A percentile compares a stretch with the other conserved stretches of the same genome.
Evolutionary conservation across 2,888 invertebrate species (phyloP).

Genomic region (Lepidonotus clava): DNA sequence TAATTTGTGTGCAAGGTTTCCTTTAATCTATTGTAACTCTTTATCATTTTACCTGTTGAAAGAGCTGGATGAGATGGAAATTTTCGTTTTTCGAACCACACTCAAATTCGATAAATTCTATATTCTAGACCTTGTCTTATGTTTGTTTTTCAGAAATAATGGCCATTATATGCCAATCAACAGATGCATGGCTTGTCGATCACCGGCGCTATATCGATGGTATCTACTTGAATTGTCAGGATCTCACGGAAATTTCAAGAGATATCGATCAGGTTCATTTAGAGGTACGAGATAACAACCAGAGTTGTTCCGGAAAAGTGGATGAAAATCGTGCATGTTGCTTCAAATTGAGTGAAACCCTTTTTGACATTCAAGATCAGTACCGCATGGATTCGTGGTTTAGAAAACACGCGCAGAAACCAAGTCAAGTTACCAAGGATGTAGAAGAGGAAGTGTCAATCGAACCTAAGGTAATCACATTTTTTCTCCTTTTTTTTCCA

Average conservation of each 20-base stretch:
- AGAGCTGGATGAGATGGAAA: too few species aligned
- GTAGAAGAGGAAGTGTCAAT: not conserved
- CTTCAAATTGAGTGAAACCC: not conserved
- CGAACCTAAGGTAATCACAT: not conserved
- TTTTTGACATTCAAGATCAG: constrained; percentile 35
- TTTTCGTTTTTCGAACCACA: too few species aligned
- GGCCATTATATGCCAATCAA: not conserved
- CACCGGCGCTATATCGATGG: not conserved
- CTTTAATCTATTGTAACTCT: too few species aligned
- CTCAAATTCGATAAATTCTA: too few species aligned
- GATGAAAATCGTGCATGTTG: not conserved
- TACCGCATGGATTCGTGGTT: constrained; percentile 31
- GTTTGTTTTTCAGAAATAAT: too few species aligned
- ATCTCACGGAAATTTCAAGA: not conserved
- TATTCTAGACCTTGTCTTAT: too few species aligned
- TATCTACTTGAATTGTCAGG: not conserved
- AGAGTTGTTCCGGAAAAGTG: not conserved
- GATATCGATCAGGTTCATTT: not conserved
- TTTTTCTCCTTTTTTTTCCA: not conserved
- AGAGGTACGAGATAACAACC: not conserved
- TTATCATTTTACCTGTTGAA: too few species aligned
- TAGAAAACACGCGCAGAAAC: not conserved
- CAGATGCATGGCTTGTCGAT: not conserved
- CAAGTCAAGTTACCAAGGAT: not conserved
- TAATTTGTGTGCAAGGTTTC: too few species aligned